Evolutionary conservation across 2,888 invertebrate species (phyloP).

Genomic region (Ichneumon xanthorius): DNA sequence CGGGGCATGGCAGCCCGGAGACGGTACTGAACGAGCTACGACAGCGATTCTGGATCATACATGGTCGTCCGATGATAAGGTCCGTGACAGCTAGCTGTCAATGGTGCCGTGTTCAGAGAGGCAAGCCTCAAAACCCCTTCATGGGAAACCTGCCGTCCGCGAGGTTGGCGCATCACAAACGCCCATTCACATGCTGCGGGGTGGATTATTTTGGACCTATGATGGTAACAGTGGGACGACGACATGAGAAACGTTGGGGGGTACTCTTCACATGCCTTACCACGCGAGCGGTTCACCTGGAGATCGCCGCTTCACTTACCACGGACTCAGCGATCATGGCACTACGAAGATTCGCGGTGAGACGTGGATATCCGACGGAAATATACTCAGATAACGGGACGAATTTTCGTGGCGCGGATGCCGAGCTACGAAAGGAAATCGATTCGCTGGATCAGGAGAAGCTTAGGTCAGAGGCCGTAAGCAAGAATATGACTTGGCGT

Average conservation of each 20-base stretch:
- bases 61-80: not conserved
- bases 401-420: constrained; percentile 45
- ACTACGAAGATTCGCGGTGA: constrained; percentile 50
- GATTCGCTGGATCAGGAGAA: not conserved
- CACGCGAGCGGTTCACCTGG: constrained; percentile 62
- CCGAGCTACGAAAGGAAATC: constrained; percentile 32
- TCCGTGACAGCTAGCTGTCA: constrained; percentile 30
- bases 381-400: constrained; percentile 59
- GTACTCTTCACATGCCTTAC: constrained; percentile 67
- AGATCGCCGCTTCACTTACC: constrained; percentile 49
- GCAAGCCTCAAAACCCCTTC: constrained; percentile 41
- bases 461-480: constrained; percentile 5
- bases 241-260: constrained; percentile 39
- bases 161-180: constrained; percentile 39
- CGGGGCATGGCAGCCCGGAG: too few relatives aligned
- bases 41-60: too few relatives aligned
- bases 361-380: constrained; percentile 47
- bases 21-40: too few relatives aligned
- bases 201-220: constrained; percentile 54
- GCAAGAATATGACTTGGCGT: constrained; percentile 30
- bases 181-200: constrained; percentile 60
- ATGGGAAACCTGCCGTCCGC: constrained; percentile 59
- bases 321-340: constrained; percentile 45
- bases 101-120: constrained; percentile 42
- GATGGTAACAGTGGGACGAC: not conserved